Conservation (phyloP, 2,113 vertebrate species). For the Pseudorhombus dupliciocellatus region DNA sequence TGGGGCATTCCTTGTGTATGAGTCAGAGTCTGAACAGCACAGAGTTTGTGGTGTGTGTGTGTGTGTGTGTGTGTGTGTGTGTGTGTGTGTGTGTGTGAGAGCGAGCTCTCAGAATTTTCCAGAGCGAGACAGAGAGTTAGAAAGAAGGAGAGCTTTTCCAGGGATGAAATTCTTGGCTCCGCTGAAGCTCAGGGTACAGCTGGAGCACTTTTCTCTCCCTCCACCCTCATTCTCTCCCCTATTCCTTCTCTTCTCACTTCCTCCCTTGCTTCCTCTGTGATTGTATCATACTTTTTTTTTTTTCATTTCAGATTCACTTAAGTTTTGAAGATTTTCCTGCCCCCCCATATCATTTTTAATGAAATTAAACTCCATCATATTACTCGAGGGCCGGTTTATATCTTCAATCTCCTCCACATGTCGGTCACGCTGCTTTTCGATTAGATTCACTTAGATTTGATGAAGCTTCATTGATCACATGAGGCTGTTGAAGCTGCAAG, state of each 20-base stretch:
- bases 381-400: neutral
- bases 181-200: conserved; percentile 76
- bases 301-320: neutral
- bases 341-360: neutral
- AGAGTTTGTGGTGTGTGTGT: conserved; percentile 60
- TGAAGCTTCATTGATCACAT: neutral
- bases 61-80: conserved; percentile 45
- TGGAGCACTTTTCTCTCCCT: conserved; percentile 61
- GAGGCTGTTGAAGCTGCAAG: neutral
- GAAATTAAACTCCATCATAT: neutral
- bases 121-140: conserved; percentile 45
- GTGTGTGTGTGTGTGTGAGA: conserved; percentile 49
- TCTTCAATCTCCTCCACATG: conserved; percentile 14
- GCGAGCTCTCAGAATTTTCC: conserved; percentile 63
- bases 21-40: conserved; percentile 75
- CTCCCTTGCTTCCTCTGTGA: conserved; percentile 18
- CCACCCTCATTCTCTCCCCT: conserved; percentile 14
- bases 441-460: conserved; percentile 4
- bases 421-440: conserved; percentile 7
- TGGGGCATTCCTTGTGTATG: conserved; percentile 74
- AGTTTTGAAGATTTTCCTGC: conserved; percentile 2
- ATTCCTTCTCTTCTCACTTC: conserved; percentile 37
- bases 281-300: neutral
- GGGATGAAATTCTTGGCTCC: conserved; percentile 75
- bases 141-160: conserved; percentile 67